Base-by-base conservation (phyloP, 2,888 invertebrate genomes). In the Chalcosyrphus nemorum region DNA sequence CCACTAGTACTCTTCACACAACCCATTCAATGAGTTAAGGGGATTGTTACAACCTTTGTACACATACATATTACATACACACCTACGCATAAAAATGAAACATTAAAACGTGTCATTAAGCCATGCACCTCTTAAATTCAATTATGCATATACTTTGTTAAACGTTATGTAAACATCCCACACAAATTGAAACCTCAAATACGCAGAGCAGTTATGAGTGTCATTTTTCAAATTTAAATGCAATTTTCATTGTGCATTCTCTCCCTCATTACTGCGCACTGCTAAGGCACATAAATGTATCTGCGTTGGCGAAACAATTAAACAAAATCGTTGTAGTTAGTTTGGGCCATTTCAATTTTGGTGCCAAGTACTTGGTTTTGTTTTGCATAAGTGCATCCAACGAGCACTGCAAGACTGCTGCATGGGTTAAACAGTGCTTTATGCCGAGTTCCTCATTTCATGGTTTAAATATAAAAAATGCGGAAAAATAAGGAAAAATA, bases 291-390 rank as follows among this genome's bases (percentile, higher is more conserved):
- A 38, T 2, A 52, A 57, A 65, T 52, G 21, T 29, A 45, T 65
- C 9, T 71, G 71, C 81, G 65, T 71, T 71, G 78, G 72, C 61
- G 72, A 82, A 78, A 82, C 54, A 72, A 82, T 66, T 78, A 82
- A 82, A 66, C 43, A 65, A 61, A 77, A 72, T 61, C 47, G 38
- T 59, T 61, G 72, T 54, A 66, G 71, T 63, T 63, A 50, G 52
- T 71, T 66, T 52, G 57, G 27, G 47, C 54, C 54, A 41, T 77
- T 66, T 65, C 4, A 81, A 54, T 71, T 71, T 72, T 47, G 65
- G 66, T 82, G 71, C 66, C 82, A 82, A 78, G 77, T 78, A 61
- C 32, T 47, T 32, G 15, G 38, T 77, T 66, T 77, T 41, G 59
- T 57, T 71, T 66, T 66, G 52, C 52, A 54, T 70, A 41, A 70